Conservation (phyloP, 2,113 vertebrate species). For the Taurulus bubalis region DNA sequence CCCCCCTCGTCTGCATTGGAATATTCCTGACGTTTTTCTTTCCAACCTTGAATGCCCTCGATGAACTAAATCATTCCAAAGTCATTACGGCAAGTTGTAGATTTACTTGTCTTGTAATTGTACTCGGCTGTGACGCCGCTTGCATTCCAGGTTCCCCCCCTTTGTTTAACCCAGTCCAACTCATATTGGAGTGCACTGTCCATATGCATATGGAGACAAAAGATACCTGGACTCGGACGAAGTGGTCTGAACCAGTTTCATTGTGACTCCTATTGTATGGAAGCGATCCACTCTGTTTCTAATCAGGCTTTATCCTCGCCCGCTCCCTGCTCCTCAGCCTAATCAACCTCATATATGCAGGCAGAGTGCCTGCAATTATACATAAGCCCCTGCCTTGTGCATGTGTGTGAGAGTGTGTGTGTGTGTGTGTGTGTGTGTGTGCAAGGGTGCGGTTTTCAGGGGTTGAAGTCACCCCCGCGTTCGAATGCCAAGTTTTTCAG, state of each 20-base stretch:
- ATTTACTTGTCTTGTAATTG: constrained; percentile 33
- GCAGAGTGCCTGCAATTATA: constrained; percentile 81
- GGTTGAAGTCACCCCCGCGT: constrained; percentile 77
- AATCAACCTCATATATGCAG: constrained; percentile 83
- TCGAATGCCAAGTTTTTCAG: constrained; percentile 72
- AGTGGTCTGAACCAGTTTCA: constrained; percentile 68
- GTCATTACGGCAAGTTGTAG: constrained; percentile 33
- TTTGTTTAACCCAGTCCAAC: constrained; percentile 3
- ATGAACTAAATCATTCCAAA: constrained; percentile 32
- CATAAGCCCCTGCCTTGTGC: constrained; percentile 72
- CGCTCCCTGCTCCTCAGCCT: constrained; percentile 76
- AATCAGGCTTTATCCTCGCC: constrained; percentile 79
- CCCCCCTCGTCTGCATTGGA: constrained; percentile 2
- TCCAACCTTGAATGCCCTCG: constrained; percentile 2
- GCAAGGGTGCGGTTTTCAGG: constrained; percentile 69
- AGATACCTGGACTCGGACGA: constrained; percentile 66
- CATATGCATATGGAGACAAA: constrained; percentile 49
- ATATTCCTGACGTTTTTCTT: constrained; percentile 14
- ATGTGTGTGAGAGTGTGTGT: constrained; percentile 47
- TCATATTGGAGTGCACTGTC: constrained; percentile 42
- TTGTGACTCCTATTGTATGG: constrained; percentile 72
- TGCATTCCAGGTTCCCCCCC: constrained; percentile 1
- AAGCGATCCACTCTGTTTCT: constrained; percentile 78
- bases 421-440: constrained; percentile 30
- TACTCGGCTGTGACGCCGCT: constrained; percentile 28